Percentiles rank a stretch among this genome's conserved stretches.
Conservation (phyloP, 2,888 invertebrate species). For the Ichneumoninae sp. region DNA sequence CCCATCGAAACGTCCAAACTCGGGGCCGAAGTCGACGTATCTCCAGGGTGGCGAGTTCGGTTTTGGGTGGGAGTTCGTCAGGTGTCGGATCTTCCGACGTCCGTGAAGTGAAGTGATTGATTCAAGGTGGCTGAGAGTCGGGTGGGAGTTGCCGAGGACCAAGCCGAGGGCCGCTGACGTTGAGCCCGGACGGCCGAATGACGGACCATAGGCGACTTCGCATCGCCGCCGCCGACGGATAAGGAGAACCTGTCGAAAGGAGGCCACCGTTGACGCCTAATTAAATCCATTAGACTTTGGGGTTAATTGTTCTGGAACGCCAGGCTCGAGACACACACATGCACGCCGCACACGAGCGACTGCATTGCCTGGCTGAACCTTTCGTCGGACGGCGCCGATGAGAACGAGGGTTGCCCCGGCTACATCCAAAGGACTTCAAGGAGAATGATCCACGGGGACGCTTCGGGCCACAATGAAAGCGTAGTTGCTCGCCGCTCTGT, state of each 20-base stretch:
- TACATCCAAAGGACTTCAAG: constrained; percentile 55
- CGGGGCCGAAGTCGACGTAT: neutral
- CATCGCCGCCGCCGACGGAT: constrained; percentile 35
- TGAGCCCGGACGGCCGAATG: constrained; percentile 2
- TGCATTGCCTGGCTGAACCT: neutral
- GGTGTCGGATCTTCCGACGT: constrained; percentile 30
- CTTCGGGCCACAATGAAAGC: constrained; percentile 54
- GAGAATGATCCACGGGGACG: constrained; percentile 64
- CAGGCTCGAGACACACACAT: constrained; percentile 64
- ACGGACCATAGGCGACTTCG: constrained; percentile 13
- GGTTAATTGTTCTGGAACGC: constrained; percentile 82
- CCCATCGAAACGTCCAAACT: neutral
- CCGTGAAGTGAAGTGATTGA: constrained; percentile 55
- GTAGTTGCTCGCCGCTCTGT: constrained; percentile 38
- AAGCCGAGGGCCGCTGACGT: constrained; percentile 3
- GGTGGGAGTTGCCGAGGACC: neutral
- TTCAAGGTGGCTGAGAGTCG: constrained; percentile 23
- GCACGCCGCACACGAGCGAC: constrained; percentile 35
- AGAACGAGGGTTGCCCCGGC: constrained; percentile 37
- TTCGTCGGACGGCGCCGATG: constrained; percentile 33
- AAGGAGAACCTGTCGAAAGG: constrained; percentile 74
- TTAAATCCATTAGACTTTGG: constrained; percentile 82
- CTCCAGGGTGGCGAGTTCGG: constrained; percentile 5
- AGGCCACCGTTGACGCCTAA: constrained; percentile 76
- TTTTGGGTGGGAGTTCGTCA: constrained; percentile 19